Percentiles rank a stretch among this genome's conserved stretches.
Evolutionary conservation across 2,888 invertebrate genomes (phyloP).

Genomic region (Mythimna ferrago): DNA sequence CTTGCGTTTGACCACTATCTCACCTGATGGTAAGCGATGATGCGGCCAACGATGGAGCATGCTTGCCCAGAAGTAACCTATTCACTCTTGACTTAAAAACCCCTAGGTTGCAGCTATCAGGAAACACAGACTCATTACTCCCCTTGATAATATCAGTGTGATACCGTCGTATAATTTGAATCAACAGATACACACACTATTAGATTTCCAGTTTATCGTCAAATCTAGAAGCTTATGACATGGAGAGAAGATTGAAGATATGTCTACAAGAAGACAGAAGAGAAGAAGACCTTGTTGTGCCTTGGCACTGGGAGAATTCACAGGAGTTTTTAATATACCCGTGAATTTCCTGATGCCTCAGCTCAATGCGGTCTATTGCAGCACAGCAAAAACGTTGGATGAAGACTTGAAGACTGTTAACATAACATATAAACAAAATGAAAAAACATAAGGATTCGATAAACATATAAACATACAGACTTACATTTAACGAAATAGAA

Average conservation of each 20-base stretch:
- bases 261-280: conserved; percentile 34
- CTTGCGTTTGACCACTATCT: too few species aligned
- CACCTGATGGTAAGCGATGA: too few species aligned
- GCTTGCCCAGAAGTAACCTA: too few species aligned
- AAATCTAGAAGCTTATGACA: not conserved
- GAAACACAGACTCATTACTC: too few species aligned
- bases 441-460: too few species aligned
- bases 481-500: not conserved
- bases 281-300: conserved; percentile 71
- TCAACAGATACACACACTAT: too few species aligned
- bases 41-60: too few species aligned
- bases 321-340: conserved; percentile 88
- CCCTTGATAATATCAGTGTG: too few species aligned
- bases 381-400: conserved; percentile 46
- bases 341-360: conserved; percentile 91
- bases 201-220: not conserved
- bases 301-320: conserved; percentile 92
- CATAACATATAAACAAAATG: too few species aligned
- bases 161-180: too few species aligned
- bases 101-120: too few species aligned
- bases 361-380: conserved; percentile 73
- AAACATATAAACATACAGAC: not conserved
- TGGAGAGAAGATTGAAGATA: not conserved
- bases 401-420: conserved; percentile 45
- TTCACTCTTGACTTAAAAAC: too few species aligned